Evolutionary conservation across 2,888 invertebrate genomes (phyloP).

Genomic region (Leptinotarsa haldemani): DNA sequence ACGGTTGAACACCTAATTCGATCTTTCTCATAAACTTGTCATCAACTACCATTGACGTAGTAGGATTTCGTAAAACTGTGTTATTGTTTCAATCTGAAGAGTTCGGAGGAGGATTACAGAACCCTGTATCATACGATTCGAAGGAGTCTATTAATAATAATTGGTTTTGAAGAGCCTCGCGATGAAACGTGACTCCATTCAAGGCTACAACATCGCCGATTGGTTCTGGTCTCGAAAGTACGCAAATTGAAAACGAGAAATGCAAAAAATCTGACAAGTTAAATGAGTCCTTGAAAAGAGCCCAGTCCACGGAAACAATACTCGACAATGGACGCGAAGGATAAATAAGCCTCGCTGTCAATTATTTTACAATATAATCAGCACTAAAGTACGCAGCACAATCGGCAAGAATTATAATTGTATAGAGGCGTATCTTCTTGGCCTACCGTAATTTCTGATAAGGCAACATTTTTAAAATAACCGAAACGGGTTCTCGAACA

Average conservation of each 20-base stretch:
- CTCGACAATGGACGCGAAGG: slow-evolving; percentile 40
- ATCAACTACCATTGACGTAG: no score
- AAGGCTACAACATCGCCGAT: slow-evolving; percentile 22
- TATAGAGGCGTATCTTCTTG: slow-evolving; percentile 59
- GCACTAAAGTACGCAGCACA: slow-evolving; percentile 59
- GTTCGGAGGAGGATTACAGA: background rate
- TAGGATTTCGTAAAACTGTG: no score
- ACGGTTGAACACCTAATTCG: no score
- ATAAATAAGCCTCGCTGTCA: slow-evolving; percentile 59
- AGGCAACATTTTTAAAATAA: slow-evolving; percentile 61
- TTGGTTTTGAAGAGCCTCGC: background rate
- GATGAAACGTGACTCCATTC: slow-evolving; percentile 8
- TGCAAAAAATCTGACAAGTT: slow-evolving; percentile 41
- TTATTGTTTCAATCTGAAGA: background rate
- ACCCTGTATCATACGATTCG: background rate
- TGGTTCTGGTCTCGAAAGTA: slow-evolving; percentile 34
- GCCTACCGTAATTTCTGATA: slow-evolving; percentile 63
- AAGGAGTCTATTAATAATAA: slow-evolving; percentile 1
- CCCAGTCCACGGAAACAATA: slow-evolving; percentile 46
- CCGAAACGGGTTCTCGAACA: slow-evolving; percentile 61
- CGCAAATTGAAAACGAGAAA: slow-evolving; percentile 39
- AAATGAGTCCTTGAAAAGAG: slow-evolving; percentile 43
- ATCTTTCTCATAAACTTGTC: no score
- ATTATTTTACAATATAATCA: slow-evolving; percentile 63
- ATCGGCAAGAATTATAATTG: slow-evolving; percentile 61